Base-by-base conservation (phyloP, 2,797 vertebrate genomes). In the Betta splendens region DNA sequence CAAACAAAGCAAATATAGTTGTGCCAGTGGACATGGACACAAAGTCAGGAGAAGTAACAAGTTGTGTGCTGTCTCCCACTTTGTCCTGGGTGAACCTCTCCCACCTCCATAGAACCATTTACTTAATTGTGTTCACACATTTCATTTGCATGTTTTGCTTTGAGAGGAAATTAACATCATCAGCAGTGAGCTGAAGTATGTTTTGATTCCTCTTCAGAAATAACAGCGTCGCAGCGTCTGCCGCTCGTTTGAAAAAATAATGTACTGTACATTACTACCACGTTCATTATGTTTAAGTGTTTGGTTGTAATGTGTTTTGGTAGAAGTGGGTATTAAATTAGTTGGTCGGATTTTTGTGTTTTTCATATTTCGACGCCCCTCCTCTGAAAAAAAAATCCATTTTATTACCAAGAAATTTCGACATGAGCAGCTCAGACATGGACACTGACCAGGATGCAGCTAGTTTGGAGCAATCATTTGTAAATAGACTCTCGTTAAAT, bases 151-250 rank as follows among this genome's bases (percentile, higher is more conserved):
- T 91, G 85, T 87, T 88, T 85, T 81, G 84, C 80, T 89, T 78
- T 83, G 86, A 89, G 83, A 86, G 85, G 81, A 90, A 87, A 88
- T 90, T 85, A 87, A 81, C 84, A 87, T 87, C 59, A 84, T 85
- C 87, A 84, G 69, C 77, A 83, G 64, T 73, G 76, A 84, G 77
- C 83, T 91, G 80, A 90, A 91, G 89, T 89, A 77, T 91, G 89
- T 91, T 91, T 91, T 89, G 71, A 86, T 72, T 85, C 82, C 89
- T 90, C 88, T 91, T 90, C 85, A 90, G 65, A 81, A 84, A 87
- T 78, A 83, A 80, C 84, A 85, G 75, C 69, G 73, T 81, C 75
- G 77, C 74, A 80, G 69, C 77, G 65, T 78, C 75, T 66, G 77
- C 89, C 85, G 80, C 71, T 81, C 72, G 79, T 64, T 69, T 45